Base-by-base conservation (phyloP, 2,797 vertebrate species). In the Hirundo rustica region DNA sequence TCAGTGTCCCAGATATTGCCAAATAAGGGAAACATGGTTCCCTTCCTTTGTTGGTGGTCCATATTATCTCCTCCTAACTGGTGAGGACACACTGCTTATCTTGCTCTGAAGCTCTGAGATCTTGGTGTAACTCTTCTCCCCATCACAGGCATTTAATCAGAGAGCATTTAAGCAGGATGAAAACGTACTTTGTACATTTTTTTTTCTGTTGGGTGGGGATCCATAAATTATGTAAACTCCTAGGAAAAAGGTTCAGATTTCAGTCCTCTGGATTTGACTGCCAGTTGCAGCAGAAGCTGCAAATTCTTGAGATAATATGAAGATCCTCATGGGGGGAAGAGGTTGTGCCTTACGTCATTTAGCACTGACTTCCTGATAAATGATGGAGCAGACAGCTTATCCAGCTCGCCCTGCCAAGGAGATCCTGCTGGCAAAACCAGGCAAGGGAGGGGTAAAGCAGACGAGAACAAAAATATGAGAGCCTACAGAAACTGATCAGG, bases 21-120 rank as follows among this genome's bases (percentile, higher is more conserved):
- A 93, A 95, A 92, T 62, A 93, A 88, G 73, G 95, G 71, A 64
- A 95, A 62, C 40, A n/a, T 3, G 3, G 85, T 26, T 88, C 89
- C 86, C 62, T 36, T 79, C 71, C 71, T 55, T 45, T 82, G 78
- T 88, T 30, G 86, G 88, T 95, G 91, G 91, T 96, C 94, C 95
- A 30, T 8, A 11, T 87, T 96, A 95, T 97, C 96, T 95, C 89
- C 93, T 96, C 81, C 76, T 89, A 72, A 93, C 96, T 96, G 95
- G 84, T 75, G 75, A 96, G 94, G 93, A 42, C 27, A 77, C 66
- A 45, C 86, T 92, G 94, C 96, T 97, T 97, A 97, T 97, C 96
- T 97, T 88, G 86, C 75, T 94, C 92, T 95, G 88, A 96, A 96
- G 84, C 88, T 85, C 91, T 50, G 57, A 97, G 88, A 94, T 90